Evolutionary conservation across 1,140 invertebrate genomes (phyloP).

Genomic region (Pogonognathellus flavescens): DNA sequence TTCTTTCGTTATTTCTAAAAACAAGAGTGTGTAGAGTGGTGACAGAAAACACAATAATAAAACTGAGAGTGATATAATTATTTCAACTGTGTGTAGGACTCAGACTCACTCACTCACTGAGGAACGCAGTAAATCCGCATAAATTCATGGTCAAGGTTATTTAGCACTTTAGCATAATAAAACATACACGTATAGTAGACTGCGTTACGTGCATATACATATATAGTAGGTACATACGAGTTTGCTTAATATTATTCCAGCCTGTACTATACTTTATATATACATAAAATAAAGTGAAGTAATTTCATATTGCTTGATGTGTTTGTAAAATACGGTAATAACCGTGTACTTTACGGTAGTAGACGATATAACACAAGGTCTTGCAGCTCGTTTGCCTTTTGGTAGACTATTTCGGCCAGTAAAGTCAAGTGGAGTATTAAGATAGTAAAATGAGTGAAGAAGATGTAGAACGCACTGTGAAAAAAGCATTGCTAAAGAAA

Average conservation of each 20-base stretch:
- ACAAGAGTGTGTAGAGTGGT: no score
- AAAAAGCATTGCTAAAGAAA: constrained; percentile 55
- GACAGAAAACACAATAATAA: not conserved
- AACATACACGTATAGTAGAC: not conserved
- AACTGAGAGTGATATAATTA: not conserved
- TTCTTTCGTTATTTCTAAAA: no score
- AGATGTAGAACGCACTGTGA: constrained; percentile 27
- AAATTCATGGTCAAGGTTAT: constrained; percentile 43
- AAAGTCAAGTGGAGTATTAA: no score
- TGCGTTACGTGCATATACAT: not conserved
- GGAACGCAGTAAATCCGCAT: not conserved
- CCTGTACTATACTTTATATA: no score
- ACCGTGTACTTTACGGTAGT: no score
- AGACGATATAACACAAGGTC: no score
- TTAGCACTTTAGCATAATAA: not conserved
- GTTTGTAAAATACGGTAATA: no score
- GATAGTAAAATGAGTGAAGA: constrained; percentile 51
- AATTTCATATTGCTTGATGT: no score
- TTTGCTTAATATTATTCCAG: no score
- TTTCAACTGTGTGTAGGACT: not conserved
- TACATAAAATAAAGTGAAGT: no score
- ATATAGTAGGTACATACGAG: not conserved
- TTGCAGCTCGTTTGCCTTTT: no score
- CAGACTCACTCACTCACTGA: not conserved
- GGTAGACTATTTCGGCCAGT: no score